Evolutionary conservation across 1,140 invertebrate genomes (phyloP), one percentile per base, ranked within the genome.

Genomic region (Drosophila paulistorum): DNA sequence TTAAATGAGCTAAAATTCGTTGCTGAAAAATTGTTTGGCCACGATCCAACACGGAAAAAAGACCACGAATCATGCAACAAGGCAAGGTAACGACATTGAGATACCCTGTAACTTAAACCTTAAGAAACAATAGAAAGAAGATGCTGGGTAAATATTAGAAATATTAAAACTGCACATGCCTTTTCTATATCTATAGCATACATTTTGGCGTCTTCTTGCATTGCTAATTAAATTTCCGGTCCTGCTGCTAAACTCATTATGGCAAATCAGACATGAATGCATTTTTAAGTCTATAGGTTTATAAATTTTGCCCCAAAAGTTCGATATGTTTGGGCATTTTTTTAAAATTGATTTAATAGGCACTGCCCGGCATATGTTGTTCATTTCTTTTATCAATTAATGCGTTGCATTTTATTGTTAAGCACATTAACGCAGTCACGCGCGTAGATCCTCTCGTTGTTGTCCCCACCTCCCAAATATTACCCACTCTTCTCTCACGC

Each of bases 341-440:
- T 72, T 72, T 30, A 3, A 30, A 66, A 83, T 78, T 67, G 70
- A 60, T 68, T 78, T 68, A 71, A 68, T 76, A 70, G 68, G 68
- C 65, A 11, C 33, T 26, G 13, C 1, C 13, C 17, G 20, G 45
- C 58, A 64, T 26, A 30, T 55, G 54, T 67, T 61, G 51, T 76
- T 37, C 74, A 30, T 48, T 65, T 60, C 74, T 51, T 81, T 87
- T 86, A 86, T 86, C 83, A 86, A 87, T 87, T 87, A 86, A 87
- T 86, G 80, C 84, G 77, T 77, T 87, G 83, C 84, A 83, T 87
- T 87, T 87, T 87, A 87, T 87, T 89, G 84, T 87, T 87, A 87
- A 87, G 84, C 84, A 87, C 84, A 87, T 87, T 87, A 87, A 87
- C 84, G 84, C 84, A 87, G 74, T 89, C 84, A 81, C 84, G 80